These are phyloP conservation scores for Cyphomyrmex costatus DNA, from an alignment of 1,140 invertebrate species.

Conservation along the genomic window DNA sequence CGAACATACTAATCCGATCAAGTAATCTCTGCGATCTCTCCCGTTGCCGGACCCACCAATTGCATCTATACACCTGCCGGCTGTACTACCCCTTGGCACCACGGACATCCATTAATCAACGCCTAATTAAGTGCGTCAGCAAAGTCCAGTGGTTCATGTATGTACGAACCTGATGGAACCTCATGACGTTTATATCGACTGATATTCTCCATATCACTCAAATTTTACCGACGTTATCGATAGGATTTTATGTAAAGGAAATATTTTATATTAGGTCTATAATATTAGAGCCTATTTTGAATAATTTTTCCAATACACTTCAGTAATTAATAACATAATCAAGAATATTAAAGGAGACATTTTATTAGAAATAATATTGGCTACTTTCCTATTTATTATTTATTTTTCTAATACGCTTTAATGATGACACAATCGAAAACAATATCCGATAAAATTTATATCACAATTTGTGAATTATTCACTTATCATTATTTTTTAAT, in stretches of 20 bases:
- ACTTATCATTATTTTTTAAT: no score
- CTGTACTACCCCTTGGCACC: slow-evolving; percentile 56
- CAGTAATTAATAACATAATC: not conserved
- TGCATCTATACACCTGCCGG: slow-evolving; percentile 69
- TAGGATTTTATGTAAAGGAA: not conserved
- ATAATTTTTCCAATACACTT: not conserved
- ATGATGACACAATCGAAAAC: no score
- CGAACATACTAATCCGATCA: slow-evolving; percentile 77
- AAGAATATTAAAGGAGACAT: no score
- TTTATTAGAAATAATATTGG: no score
- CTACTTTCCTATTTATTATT: no score
- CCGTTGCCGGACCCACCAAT: slow-evolving; percentile 58
- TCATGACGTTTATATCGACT: slow-evolving; percentile 33
- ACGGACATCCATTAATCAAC: slow-evolving; percentile 79
- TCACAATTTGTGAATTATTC: no score
- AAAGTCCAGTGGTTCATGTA: slow-evolving; percentile 70
- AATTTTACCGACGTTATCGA: not conserved
- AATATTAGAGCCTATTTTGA: not conserved
- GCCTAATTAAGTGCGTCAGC: slow-evolving; percentile 79
- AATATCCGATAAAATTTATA: no score
- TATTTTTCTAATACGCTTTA: no score
- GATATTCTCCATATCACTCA: slow-evolving; percentile 33
- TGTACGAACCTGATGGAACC: slow-evolving; percentile 25
- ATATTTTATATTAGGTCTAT: not conserved
- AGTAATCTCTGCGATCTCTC: slow-evolving; percentile 75